Percentiles rank a stretch among this genome's conserved stretches.
Conservation (phyloP, 2,888 invertebrate genomes). For the Altica lythri region DNA sequence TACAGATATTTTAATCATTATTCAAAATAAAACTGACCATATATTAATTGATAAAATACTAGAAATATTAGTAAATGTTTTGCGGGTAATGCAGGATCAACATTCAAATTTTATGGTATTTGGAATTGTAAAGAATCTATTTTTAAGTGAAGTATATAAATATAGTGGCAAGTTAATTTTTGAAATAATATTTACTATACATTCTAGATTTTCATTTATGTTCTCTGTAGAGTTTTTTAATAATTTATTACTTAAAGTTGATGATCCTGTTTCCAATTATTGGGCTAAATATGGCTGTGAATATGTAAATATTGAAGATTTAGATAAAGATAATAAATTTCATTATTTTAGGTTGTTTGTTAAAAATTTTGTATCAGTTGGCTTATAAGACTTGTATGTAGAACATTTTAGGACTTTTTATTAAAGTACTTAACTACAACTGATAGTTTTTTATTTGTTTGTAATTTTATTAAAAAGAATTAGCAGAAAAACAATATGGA, state of each 20-base stretch:
- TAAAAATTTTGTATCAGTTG: constrained; percentile 14
- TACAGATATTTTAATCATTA: constrained; percentile 44
- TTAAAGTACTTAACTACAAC: neutral
- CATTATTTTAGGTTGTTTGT: constrained; percentile 36
- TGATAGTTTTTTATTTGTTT: neutral
- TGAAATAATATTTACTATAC: constrained; percentile 32
- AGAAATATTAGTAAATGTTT: constrained; percentile 40
- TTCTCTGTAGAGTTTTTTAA: constrained; percentile 29
- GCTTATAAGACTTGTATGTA: too few species aligned
- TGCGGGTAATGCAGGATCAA: constrained; percentile 31
- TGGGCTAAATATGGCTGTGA: constrained; percentile 51
- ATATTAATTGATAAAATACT: constrained; percentile 36
- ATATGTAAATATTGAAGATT: constrained; percentile 35
- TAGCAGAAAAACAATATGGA: too few species aligned
- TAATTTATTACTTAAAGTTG: constrained; percentile 43
- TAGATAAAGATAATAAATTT: constrained; percentile 26
- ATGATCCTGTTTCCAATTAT: constrained; percentile 52
- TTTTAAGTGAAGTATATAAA: constrained; percentile 28
- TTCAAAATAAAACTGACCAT: constrained; percentile 12
- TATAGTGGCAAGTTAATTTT: constrained; percentile 25
- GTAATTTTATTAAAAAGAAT: too few species aligned
- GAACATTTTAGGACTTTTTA: too few species aligned
- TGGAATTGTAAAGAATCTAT: constrained; percentile 28
- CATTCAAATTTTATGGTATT: constrained; percentile 28
- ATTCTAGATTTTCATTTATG: constrained; percentile 16